Evolutionary conservation across 2,888 invertebrate species (phyloP), one percentile per base, ranked within the genome.

Genomic region (Acleris laterana): DNA sequence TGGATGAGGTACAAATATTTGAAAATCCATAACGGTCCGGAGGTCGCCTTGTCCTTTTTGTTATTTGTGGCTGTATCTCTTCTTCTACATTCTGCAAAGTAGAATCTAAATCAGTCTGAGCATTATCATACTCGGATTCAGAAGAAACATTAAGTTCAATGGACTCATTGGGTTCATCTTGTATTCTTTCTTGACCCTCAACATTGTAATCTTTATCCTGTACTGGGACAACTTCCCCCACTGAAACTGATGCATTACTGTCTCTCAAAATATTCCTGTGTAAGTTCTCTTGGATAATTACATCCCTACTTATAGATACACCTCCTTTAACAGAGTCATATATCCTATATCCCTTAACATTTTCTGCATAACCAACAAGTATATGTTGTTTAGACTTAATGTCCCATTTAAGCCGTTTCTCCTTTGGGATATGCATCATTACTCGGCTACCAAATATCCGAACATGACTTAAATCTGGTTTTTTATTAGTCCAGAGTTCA

Each of bases 301-400:
- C 65, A 71, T 71, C 68, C 62, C 74, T 60, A 11, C 68, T 67
- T 1, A 65, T 70, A 6, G 57, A 62, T 7, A 73, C 20, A 1
- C 16, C 48, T 3, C 57, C 63, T 1, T 51, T 69, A 7, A 44
- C 22, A 7, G 71, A 70, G 51, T 72, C 46, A 60, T 70, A 70
- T 2, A 73, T 32, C 20, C 74, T 68, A 49, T 76, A 75, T 1
- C 74, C 76, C 56, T 76, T 76, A 0, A 69, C 52, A 51, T 70
- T 64, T 16, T 74, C 72, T 19, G 69, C 25, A 62, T 70, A 77
- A 6, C 77, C 72, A 19, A 72, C 65, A 7, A 73, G 49, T 9
- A 71, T 69, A 22, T 17, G n/a, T 52, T 71, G 58, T 20, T 66
- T 51, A 3, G 68, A 7, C 61, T 46, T 74, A 70, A 57, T 69